Percentiles rank a stretch among this genome's conserved stretches.
Conservation (phyloP, 2,888 invertebrate species). For the Caenorhabditis sp. region DNA sequence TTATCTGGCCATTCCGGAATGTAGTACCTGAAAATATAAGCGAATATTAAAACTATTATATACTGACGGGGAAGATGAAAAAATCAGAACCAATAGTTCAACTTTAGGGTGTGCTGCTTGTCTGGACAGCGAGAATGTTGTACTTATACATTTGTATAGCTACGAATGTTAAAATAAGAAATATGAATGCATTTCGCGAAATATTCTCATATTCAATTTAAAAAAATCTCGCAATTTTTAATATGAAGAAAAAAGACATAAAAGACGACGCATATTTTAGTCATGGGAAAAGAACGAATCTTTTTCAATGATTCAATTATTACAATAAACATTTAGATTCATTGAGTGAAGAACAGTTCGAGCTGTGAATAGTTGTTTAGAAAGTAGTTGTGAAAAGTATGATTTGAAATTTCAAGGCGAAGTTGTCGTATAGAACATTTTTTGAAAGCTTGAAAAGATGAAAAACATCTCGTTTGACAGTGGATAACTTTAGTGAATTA, state of each 20-base stretch:
- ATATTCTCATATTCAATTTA: neutral
- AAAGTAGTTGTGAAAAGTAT: too few relatives aligned
- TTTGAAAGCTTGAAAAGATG: too few relatives aligned
- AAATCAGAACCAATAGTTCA: neutral
- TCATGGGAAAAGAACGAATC: neutral
- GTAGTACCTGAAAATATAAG: conserved; percentile 79
- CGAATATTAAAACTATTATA: neutral
- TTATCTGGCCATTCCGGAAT: conserved; percentile 90
- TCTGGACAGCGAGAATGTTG: neutral
- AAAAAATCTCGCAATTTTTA: neutral
- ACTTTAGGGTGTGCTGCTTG: too few relatives aligned
- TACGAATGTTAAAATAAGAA: too few relatives aligned
- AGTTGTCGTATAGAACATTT: too few relatives aligned
- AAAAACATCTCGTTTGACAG: too few relatives aligned
- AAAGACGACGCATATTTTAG: neutral
- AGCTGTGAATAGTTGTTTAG: too few relatives aligned
- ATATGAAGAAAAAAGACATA: neutral
- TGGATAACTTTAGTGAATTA: too few relatives aligned
- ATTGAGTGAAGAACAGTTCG: too few relatives aligned
- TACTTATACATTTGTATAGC: too few relatives aligned
- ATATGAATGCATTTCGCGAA: neutral
- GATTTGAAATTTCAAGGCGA: too few relatives aligned
- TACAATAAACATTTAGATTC: too few relatives aligned
- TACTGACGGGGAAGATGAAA: neutral
- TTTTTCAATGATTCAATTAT: neutral